Evolutionary conservation across 2,113 vertebrate species (phyloP).

Genomic region (Sigmodon hispidus): DNA sequence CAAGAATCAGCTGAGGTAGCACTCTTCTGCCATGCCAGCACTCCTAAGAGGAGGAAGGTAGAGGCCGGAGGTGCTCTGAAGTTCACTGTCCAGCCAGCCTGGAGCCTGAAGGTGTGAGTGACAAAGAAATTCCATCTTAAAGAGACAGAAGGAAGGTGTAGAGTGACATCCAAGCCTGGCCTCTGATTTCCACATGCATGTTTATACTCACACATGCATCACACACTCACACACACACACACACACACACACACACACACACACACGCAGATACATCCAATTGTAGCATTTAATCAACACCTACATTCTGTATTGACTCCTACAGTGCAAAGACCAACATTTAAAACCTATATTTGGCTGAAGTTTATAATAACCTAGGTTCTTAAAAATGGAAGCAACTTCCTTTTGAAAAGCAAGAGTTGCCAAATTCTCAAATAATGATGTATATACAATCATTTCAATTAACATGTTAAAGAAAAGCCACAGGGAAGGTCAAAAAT

Average conservation of each 20-base stretch:
- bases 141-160: neutral
- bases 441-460: neutral
- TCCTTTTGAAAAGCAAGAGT: neutral
- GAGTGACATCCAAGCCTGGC: neutral
- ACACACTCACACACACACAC: neutral
- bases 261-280: neutral
- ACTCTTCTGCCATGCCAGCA: neutral
- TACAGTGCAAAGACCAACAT: neutral
- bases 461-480: neutral
- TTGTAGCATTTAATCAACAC: neutral
- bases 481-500: neutral
- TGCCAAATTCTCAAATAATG: neutral
- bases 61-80: neutral
- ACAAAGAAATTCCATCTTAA: neutral
- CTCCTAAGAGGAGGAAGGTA: neutral
- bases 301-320: neutral
- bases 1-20: too few relatives aligned
- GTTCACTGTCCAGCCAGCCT: neutral
- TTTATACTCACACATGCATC: too few relatives aligned
- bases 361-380: neutral
- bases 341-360: neutral
- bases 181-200: neutral
- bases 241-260: neutral
- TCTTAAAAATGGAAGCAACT: slow-evolving; percentile 8
- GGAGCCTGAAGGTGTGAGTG: neutral